Evolutionary conservation across 1,140 invertebrate species (phyloP), one percentile per base, ranked within the genome.

Genomic region (Pseudomyrmex cubaensis): DNA sequence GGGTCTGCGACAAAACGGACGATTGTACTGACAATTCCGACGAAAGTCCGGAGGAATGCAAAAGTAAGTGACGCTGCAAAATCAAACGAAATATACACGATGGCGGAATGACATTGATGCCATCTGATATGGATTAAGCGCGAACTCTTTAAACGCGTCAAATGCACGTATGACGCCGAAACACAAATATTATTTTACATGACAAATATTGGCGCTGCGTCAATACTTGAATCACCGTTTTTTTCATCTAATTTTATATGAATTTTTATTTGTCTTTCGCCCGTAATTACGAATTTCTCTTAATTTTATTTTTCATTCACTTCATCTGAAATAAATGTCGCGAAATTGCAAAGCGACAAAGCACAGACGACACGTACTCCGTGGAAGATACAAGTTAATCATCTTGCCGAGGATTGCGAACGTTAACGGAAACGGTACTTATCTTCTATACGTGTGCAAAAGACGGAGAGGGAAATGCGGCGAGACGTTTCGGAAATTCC

Each of bases 11-110:
- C 89, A 96, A 96, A 70, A 95, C 97, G 76, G 95, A 96, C 87
- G 97, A 98, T 92, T 98, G 97, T 92, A 95, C 94, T 52, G 97
- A 98, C 93, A 96, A 96, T 87, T 97, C 97, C 17, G 97, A 98
- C 91, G 97, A 98, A 93, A 95, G 94, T 89, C 93, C 95, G 7
- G 93, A 95, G 35, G 95, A 96, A 93, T 98, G 97, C 92, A 96
- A 96, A 95, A 95, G 96, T 95, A 94, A 95, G 94, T 94, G 44
- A 87, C 44, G 25, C 52, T 52, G 9, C 50, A 13, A 35, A 35
- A 20, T 15, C 44, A 56, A n/a, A 70, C 44, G 44, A 15, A 72
- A 70, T 70, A 15, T 52, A 20, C 22, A 64, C 22, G 50, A 63
- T 22, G 15, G 15, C 46, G 1, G 35, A 5, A 64, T 63, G 25